Conservation (phyloP, 2,113 vertebrate species). For the Typhlomys cinereus region DNA sequence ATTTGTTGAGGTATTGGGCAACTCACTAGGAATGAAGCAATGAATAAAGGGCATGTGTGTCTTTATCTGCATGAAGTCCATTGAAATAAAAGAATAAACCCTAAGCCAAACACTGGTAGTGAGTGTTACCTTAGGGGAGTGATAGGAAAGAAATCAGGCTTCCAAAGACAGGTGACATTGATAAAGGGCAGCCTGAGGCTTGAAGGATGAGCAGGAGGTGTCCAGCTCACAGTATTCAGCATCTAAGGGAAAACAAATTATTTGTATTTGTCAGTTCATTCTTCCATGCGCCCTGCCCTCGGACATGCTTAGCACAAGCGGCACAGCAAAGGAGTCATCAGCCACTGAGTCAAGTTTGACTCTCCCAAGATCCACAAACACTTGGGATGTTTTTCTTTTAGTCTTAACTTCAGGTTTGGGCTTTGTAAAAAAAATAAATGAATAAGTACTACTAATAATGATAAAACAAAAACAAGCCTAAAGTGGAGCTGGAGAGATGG, state of each 20-base stretch:
- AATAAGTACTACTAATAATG: too few species aligned
- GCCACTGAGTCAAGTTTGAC: not conserved
- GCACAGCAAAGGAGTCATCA: not conserved
- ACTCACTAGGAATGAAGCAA: not conserved
- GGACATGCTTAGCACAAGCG: not conserved
- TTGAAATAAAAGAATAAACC: not conserved
- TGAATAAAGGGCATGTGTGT: not conserved
- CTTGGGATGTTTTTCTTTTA: slow-evolving; percentile 11
- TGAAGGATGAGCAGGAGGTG: not conserved
- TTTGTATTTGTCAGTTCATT: not conserved
- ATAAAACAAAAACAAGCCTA: too few species aligned
- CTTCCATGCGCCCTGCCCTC: not conserved
- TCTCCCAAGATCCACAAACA: not conserved
- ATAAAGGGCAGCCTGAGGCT: not conserved
- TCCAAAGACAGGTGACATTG: not conserved
- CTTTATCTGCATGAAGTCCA: not conserved
- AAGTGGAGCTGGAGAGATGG: too few species aligned
- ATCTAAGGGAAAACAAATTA: not conserved
- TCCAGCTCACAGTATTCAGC: not conserved
- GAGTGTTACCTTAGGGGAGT: not conserved
- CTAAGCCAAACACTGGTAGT: not conserved
- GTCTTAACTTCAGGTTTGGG: not conserved
- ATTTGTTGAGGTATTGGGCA: not conserved
- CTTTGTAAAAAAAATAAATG: not conserved
- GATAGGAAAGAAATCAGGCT: not conserved